Percentiles rank a stretch among this genome's conserved stretches.
Conservation (phyloP, 2,113 vertebrate species). For the Tapirus terrestris region DNA sequence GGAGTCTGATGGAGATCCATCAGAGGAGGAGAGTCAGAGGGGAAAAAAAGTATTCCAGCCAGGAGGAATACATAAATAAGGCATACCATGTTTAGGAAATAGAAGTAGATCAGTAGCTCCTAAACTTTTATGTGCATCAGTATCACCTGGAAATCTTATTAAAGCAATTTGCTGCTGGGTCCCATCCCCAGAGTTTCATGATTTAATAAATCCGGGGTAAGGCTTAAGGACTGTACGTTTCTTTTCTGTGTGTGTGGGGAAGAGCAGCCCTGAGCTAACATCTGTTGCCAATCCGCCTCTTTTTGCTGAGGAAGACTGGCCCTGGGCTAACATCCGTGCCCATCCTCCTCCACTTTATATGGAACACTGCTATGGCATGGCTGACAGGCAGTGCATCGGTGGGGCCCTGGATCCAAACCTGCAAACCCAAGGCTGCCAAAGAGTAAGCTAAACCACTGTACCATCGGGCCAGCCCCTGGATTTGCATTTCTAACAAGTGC, state of each 20-base stretch:
- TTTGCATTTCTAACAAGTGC: not conserved
- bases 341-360: no score
- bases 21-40: not conserved
- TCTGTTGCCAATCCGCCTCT: no score
- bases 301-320: no score
- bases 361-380: no score
- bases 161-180: not conserved
- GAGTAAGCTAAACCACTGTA: no score
- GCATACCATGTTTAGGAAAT: not conserved
- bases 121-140: not conserved
- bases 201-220: not conserved
- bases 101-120: not conserved
- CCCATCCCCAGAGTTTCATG: not conserved
- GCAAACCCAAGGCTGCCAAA: no score
- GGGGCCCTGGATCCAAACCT: no score
- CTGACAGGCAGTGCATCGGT: no score
- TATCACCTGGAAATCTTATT: not conserved
- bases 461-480: not conserved
- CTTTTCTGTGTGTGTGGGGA: no score
- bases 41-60: not conserved
- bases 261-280: no score
- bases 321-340: no score
- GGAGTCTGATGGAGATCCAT: not conserved
- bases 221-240: not conserved
- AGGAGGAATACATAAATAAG: accelerated